Conservation (phyloP, 1,140 invertebrate genomes). For the Aphidius gifuensis region DNA sequence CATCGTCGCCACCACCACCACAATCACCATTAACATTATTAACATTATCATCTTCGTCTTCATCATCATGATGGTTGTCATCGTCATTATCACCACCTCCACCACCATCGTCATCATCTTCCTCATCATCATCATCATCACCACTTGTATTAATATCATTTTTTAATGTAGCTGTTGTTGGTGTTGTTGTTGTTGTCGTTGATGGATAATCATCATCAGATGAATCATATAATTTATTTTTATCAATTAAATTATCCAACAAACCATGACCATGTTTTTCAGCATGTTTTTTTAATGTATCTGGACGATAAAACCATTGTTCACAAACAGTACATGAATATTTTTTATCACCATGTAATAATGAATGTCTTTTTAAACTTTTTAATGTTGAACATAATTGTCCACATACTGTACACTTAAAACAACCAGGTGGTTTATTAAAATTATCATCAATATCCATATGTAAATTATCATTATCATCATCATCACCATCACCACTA, state of each 20-base stretch:
- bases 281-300: slow-evolving; percentile 48
- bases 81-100: slow-evolving; percentile 23
- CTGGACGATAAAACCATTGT: slow-evolving; percentile 52
- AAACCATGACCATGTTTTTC: slow-evolving; percentile 34
- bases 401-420: slow-evolving; percentile 49
- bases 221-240: slow-evolving; percentile 30
- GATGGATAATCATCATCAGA: slow-evolving; percentile 21
- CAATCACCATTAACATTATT: slow-evolving; percentile 36
- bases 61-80: too few relatives aligned
- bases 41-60: not conserved
- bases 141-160: slow-evolving; percentile 33
- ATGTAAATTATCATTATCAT: slow-evolving; percentile 8
- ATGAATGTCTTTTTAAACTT: slow-evolving; percentile 46
- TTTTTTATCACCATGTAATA: slow-evolving; percentile 52
- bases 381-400: slow-evolving; percentile 51
- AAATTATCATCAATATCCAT: slow-evolving; percentile 39
- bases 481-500: slow-evolving; percentile 26
- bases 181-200: not conserved
- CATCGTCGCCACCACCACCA: slow-evolving; percentile 32
- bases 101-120: slow-evolving; percentile 36
- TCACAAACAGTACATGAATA: slow-evolving; percentile 53
- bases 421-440: slow-evolving; percentile 44
- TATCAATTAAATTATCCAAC: slow-evolving; percentile 28
- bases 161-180: not conserved
- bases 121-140: slow-evolving; percentile 36